Conservation (phyloP, 2,113 vertebrate species). For the Thamnaconus septentrionalis region DNA sequence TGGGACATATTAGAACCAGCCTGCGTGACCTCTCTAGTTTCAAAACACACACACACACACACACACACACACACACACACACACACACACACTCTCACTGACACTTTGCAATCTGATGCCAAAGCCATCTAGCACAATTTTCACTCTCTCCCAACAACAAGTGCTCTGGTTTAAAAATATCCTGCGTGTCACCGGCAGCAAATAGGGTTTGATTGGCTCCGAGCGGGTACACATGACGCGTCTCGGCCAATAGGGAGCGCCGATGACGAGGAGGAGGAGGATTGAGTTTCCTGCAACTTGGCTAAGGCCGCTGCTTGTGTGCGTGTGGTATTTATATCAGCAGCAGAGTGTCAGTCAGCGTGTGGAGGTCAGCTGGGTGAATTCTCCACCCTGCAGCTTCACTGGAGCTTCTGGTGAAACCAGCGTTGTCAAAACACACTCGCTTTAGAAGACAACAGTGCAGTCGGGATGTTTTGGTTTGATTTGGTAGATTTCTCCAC, state of each 20-base stretch:
- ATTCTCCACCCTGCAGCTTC: conserved; percentile 47
- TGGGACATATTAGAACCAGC: conserved; percentile 72
- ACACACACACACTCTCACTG: neutral
- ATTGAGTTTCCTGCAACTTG: conserved; percentile 48
- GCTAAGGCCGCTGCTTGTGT: conserved; percentile 30
- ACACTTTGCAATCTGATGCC: conserved; percentile 46
- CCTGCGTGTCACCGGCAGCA: conserved; percentile 35
- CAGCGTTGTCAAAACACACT: too few relatives aligned
- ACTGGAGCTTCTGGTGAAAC: conserved; percentile 40
- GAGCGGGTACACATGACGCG: conserved; percentile 37
- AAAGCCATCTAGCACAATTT: conserved; percentile 53
- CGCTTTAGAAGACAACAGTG: too few relatives aligned
- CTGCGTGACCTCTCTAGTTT: conserved; percentile 56
- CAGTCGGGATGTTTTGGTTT: too few relatives aligned
- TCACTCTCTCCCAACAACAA: conserved; percentile 62
- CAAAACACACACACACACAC: conserved; percentile 28
- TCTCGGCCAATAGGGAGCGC: conserved; percentile 44
- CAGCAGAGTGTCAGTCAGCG: conserved; percentile 56
- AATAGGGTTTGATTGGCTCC: conserved; percentile 36
- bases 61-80: conserved; percentile 21
- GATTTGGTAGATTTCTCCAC: too few relatives aligned
- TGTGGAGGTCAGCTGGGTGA: conserved; percentile 62
- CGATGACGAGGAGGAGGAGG: conserved; percentile 52
- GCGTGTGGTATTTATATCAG: conserved; percentile 63
- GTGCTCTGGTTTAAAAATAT: conserved; percentile 65